A percentile compares a stretch with the other conserved stretches of the same genome.
Evolutionary conservation across 2,888 invertebrate species (phyloP).

Genomic region (Thymelicus sylvestris): DNA sequence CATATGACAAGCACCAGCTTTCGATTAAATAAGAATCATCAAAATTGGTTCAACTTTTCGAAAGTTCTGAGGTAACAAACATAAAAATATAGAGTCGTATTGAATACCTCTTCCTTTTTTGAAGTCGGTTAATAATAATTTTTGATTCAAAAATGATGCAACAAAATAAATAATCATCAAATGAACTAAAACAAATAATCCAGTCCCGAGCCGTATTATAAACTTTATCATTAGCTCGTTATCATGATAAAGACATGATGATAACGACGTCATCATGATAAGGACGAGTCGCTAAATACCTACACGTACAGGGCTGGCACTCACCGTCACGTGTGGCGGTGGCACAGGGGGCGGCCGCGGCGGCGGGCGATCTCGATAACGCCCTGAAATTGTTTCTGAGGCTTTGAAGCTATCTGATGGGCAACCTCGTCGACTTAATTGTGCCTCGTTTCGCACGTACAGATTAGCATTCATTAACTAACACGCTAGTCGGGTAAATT

Average conservation of each 20-base stretch:
- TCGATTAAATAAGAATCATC: no score
- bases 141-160: no score
- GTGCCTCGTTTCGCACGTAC: slow-evolving; percentile 46
- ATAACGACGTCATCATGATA: slow-evolving; percentile 8
- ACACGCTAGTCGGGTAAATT: slow-evolving; percentile 25
- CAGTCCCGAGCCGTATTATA: no score
- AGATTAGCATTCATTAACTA: slow-evolving; percentile 35
- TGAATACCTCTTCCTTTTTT: no score
- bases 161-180: no score
- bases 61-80: no score
- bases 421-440: slow-evolving; percentile 50
- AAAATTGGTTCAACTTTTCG: no score
- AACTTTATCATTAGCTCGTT: slow-evolving; percentile 11
- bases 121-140: no score
- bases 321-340: slow-evolving; percentile 55
- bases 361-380: slow-evolving; percentile 73
- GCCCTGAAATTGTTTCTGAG: slow-evolving; percentile 76
- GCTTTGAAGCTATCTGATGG: slow-evolving; percentile 73
- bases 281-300: slow-evolving; percentile 2
- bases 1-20: no score
- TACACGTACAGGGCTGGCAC: slow-evolving; percentile 49
- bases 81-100: no score
- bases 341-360: slow-evolving; percentile 47
- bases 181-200: no score
- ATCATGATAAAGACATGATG: slow-evolving; percentile 4